These are phyloP conservation scores for Varecia variegata DNA, from an alignment of 2,797 vertebrate species.

Conservation along the genomic window DNA sequence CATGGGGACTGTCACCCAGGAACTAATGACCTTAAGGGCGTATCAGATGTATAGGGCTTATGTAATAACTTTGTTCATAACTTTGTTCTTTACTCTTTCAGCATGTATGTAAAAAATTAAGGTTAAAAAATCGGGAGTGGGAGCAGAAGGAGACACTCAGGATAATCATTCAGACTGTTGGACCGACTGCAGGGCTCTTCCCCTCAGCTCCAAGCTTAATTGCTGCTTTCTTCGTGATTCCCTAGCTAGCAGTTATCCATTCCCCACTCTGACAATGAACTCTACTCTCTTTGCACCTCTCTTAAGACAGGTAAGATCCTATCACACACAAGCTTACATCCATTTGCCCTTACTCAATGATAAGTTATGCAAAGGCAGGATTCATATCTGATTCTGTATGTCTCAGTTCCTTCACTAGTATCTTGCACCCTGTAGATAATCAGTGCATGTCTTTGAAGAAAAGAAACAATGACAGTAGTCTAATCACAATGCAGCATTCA, in stretches of 20 bases:
- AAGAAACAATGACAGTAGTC: not conserved
- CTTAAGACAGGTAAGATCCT: not conserved
- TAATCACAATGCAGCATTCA: not conserved
- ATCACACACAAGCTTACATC: not conserved
- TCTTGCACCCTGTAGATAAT: not conserved
- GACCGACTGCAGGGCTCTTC: not conserved
- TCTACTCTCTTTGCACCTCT: not conserved
- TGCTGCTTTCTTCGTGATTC: not conserved
- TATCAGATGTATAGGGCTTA: not conserved
- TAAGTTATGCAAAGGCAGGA: not conserved
- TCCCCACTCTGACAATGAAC: not conserved
- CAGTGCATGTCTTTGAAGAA: not conserved
- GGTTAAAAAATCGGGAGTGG: not conserved
- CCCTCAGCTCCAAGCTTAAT: not conserved
- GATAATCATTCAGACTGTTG: not conserved
- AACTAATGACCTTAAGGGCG: not conserved
- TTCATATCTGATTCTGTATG: not conserved
- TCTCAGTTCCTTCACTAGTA: not conserved
- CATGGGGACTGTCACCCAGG: not conserved
- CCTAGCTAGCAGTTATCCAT: not conserved
- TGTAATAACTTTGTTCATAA: not conserved
- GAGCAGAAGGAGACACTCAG: not conserved
- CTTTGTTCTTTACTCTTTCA: not conserved
- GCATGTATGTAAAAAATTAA: not conserved
- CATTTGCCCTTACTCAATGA: not conserved